phyloP scores from a whole-genome alignment of 1,140 invertebrate species.

The Elysia chlorotica region DNA sequence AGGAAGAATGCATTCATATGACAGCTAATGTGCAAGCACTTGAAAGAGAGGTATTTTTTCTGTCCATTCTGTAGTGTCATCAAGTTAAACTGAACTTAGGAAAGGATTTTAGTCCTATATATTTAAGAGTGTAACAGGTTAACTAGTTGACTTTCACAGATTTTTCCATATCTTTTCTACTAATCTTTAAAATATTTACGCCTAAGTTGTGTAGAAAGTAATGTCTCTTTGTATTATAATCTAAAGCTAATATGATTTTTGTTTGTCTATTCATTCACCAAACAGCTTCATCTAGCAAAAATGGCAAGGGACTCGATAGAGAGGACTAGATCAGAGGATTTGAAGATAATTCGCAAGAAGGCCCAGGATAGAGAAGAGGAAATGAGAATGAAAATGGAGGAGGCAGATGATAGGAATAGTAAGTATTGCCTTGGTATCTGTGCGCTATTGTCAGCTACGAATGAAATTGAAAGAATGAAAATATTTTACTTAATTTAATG shows the following conservation, averaged over 20 bases:
- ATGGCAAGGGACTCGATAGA: slow-evolving; percentile 54
- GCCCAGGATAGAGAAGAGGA: slow-evolving; percentile 50
- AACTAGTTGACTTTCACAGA: neutral
- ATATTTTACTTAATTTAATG: too few relatives aligned
- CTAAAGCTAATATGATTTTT: too few relatives aligned
- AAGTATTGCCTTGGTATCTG: slow-evolving; percentile 26
- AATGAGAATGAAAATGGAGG: slow-evolving; percentile 44
- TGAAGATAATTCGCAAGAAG: slow-evolving; percentile 43
- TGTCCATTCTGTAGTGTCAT: neutral
- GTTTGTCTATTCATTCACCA: too few relatives aligned
- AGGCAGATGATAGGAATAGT: slow-evolving; percentile 53
- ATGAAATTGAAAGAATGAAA: too few relatives aligned
- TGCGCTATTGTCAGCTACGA: too few relatives aligned
- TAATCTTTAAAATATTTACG: too few relatives aligned
- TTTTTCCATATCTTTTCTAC: neutral
- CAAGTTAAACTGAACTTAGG: neutral
- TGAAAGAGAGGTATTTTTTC: slow-evolving; percentile 44
- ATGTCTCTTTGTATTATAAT: too few relatives aligned
- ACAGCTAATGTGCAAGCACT: slow-evolving; percentile 41
- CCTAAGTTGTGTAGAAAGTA: too few relatives aligned
- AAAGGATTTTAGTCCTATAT: neutral
- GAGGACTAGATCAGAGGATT: slow-evolving; percentile 44
- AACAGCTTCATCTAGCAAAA: slow-evolving; percentile 52
- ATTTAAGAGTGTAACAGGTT: neutral
- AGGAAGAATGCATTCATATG: slow-evolving; percentile 50